Base-by-base conservation (phyloP, 2,797 vertebrate genomes). In the Enteromius unitaeniatus region DNA sequence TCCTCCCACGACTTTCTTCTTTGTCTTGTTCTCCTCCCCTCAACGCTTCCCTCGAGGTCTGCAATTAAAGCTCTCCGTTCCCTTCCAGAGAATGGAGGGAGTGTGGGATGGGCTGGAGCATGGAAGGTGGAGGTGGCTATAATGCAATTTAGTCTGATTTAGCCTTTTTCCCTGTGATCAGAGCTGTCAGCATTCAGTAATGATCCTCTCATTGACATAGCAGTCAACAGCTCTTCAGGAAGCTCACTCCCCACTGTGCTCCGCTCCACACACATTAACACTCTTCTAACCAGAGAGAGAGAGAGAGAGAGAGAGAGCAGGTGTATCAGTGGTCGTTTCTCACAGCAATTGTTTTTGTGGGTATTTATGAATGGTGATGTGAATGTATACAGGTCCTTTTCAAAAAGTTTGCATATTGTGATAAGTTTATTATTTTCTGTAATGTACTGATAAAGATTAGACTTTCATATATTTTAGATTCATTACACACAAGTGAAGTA, bases 151-250 rank as follows among this genome's bases (percentile, higher is more conserved):
- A 62, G 69, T 79, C 69, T 65, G 80, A 74, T 85, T 87, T 79
- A 72, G 76, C 42, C 80, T 78, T 85, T 87, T 85, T 78, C 76
- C 31, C 64, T 81, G 75, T 87, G 76, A 85, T 87, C 75, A 79
- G 80, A 85, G 45, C 53, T 82, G 84, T 83, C 83, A 75, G 80
- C 67, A 17, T 64, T 85, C 83, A 55, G 79, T 83, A 85, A 87
- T 79, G 80, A 85, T 85, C 79, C 76, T 69, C 76, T 87, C 83
- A 79, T 85, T 79, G 51, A 79, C 76, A 37, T 72, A 75, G 70
- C 45, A 84, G 75, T 84, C 75, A 78, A 78, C 75, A 84, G 75
- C 82, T 78, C 82, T 69, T 84, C 75, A 68, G 75, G 74, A 78
- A 68, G 40, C 75, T 49, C 21, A 34, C 65, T 78, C 64, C 82